Evolutionary conservation across 1,140 invertebrate genomes (phyloP).

Genomic region (Philotrypesis tridentata): DNA sequence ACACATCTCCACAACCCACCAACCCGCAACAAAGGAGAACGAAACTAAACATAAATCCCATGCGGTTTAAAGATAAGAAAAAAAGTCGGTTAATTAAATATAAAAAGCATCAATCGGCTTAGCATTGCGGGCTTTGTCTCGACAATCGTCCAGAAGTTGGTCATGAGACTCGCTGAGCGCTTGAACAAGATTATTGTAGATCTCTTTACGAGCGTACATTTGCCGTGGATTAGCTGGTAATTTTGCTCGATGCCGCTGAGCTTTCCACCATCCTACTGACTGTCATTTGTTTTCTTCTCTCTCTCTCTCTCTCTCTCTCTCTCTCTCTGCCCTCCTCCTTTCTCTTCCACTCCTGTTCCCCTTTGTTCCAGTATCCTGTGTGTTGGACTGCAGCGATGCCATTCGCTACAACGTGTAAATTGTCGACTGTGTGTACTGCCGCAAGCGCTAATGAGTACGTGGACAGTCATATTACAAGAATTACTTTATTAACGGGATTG

Average conservation of each 20-base stretch:
- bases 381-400: neutral
- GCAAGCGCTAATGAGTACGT: conserved; percentile 29
- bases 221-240: conserved; percentile 49
- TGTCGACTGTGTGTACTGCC: neutral
- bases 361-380: neutral
- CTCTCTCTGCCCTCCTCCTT: neutral
- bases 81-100: neutral
- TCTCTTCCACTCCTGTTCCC: no score
- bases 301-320: neutral
- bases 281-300: neutral
- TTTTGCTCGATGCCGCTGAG: conserved; percentile 43
- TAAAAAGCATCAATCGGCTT: conserved; percentile 17
- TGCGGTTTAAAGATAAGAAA: no score
- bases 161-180: neutral
- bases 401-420: conserved; percentile 28
- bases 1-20: no score
- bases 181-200: conserved; percentile 15
- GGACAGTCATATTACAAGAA: conserved; percentile 29
- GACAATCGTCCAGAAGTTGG: neutral
- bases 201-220: conserved; percentile 44
- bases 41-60: no score
- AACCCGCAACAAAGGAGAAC: no score
- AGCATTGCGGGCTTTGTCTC: neutral
- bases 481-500: conserved; percentile 29
- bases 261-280: neutral